Conservation (phyloP, 2,797 vertebrate species). For the Rhynchotus rufescens region DNA sequence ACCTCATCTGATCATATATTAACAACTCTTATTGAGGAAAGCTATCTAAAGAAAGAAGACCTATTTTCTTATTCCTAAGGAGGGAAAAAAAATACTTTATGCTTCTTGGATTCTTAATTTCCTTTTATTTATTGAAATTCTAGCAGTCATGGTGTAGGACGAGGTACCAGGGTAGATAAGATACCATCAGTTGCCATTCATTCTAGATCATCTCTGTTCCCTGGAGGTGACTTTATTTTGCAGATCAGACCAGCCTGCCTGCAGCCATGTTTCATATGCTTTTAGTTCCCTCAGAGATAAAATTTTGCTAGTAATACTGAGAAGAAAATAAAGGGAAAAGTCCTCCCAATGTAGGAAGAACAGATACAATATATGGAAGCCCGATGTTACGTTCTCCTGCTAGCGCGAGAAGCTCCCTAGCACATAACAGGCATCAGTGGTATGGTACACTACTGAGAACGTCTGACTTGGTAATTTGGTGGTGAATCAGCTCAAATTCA, state of each 20-base stretch:
- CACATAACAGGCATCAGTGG: not conserved
- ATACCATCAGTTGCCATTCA: not conserved
- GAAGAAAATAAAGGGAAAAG: not conserved
- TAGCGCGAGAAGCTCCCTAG: not conserved
- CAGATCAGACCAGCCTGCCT: not conserved
- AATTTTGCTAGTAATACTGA: not conserved
- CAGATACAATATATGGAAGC: not conserved
- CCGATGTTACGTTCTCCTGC: not conserved
- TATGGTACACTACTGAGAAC: not conserved
- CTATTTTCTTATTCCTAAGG: conserved; percentile 34
- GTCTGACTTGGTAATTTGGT: not conserved
- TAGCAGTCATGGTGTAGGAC: not conserved
- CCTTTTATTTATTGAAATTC: conserved; percentile 37
- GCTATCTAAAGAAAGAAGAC: not conserved
- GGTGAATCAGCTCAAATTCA: not conserved
- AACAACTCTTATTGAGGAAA: conserved; percentile 26
- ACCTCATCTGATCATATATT: conserved; percentile 6
- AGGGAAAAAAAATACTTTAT: not conserved
- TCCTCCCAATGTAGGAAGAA: not conserved
- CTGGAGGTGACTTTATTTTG: not conserved
- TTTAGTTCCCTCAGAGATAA: conserved; percentile 1
- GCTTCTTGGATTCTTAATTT: conserved; percentile 19
- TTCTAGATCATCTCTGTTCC: not conserved
- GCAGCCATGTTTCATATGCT: not conserved
- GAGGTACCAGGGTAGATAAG: not conserved